phyloP scores from a whole-genome alignment of 1,140 invertebrate species.

The Penaeus vannamei region DNA sequence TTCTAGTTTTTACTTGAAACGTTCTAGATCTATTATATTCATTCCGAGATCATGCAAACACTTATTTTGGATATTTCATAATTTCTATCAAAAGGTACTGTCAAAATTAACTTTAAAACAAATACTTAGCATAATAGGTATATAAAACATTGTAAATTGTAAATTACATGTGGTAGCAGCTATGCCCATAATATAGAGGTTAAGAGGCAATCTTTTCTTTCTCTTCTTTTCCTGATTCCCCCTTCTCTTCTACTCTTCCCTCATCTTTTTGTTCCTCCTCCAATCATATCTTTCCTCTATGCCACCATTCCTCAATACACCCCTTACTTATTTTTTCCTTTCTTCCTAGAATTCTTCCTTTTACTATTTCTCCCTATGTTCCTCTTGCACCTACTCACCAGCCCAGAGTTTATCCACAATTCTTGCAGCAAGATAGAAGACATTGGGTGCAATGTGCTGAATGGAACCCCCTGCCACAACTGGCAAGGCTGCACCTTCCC shows the following conservation, averaged over 20 bases:
- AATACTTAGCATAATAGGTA: too few species aligned
- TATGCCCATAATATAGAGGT: too few species aligned
- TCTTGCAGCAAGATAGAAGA: slow-evolving; percentile 92
- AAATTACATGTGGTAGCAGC: too few species aligned
- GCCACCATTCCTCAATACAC: neutral
- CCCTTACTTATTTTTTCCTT: neutral
- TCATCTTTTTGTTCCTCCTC: neutral
- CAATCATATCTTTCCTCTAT: neutral
- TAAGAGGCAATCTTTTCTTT: too few species aligned
- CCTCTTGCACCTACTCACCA: slow-evolving; percentile 74
- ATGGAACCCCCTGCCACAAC: slow-evolving; percentile 78
- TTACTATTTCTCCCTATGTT: neutral
- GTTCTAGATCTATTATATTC: too few species aligned
- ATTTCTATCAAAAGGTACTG: too few species aligned
- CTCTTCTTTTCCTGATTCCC: neutral
- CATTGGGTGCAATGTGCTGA: slow-evolving; percentile 88
- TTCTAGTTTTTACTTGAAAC: too few species aligned
- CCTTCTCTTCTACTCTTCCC: neutral
- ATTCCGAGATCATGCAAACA: too few species aligned
- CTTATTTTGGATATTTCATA: too few species aligned
- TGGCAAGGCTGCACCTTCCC: slow-evolving; percentile 80
- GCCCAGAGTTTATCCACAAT: slow-evolving; percentile 99
- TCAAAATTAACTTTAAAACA: too few species aligned
- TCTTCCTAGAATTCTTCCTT: neutral
- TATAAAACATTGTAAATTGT: too few species aligned